phyloP scores from a whole-genome alignment of 2,797 vertebrate species.

The Saxicola maurus region DNA sequence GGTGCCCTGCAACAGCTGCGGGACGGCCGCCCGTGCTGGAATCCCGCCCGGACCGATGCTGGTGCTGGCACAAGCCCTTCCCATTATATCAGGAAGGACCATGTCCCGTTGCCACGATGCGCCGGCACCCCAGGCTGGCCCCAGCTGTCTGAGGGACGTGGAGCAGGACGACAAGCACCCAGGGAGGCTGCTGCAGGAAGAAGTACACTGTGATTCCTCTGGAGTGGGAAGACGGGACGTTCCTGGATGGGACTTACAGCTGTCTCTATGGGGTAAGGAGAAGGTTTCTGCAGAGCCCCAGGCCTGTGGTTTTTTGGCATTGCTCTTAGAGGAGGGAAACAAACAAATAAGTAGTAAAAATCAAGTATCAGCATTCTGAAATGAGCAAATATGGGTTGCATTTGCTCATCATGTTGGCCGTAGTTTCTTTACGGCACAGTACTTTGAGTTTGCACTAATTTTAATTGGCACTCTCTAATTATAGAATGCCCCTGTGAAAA shows the following conservation, averaged over 20 bases:
- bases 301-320: background rate
- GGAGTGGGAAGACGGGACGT: fast-evolving
- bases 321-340: background rate
- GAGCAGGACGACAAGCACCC: background rate
- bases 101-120: background rate
- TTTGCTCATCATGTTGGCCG: background rate
- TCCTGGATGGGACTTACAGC: background rate
- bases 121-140: background rate
- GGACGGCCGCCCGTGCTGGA: background rate
- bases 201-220: background rate
- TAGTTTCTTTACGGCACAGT: background rate
- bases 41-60: background rate
- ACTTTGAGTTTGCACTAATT: background rate
- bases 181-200: background rate
- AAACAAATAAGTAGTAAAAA: background rate
- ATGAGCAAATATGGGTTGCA: background rate
- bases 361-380: background rate
- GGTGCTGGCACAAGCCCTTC: slow-evolving; percentile 6
- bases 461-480: background rate
- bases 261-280: background rate
- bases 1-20: slow-evolving; percentile 51
- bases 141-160: background rate
- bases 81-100: slow-evolving; percentile 54
- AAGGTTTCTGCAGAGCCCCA: background rate
- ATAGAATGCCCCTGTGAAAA: slow-evolving; percentile 30